phyloP scores from a whole-genome alignment of 2,888 invertebrate species.

The Luffia ferchaultella region DNA sequence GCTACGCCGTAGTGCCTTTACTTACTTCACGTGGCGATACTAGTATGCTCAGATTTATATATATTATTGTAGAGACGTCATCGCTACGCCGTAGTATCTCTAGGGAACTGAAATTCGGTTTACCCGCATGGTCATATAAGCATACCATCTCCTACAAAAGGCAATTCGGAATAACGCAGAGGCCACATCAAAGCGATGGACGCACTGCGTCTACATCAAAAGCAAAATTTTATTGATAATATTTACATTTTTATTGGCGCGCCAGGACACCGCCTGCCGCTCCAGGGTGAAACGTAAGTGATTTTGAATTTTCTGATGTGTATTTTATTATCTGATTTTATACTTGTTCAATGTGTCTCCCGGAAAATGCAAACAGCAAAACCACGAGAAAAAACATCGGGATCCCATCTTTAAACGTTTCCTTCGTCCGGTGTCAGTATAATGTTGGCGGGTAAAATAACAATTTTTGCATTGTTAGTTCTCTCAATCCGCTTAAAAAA shows the following conservation, averaged over 20 bases:
- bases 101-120: slow-evolving; percentile 32
- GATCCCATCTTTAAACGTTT: slow-evolving; percentile 23
- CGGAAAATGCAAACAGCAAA: slow-evolving; percentile 40
- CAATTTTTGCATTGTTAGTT: no score
- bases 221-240: slow-evolving; percentile 58
- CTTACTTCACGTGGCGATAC: no score
- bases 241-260: slow-evolving; percentile 65
- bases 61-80: no score
- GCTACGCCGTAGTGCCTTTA: no score
- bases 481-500: neutral
- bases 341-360: slow-evolving; percentile 54
- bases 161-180: slow-evolving; percentile 37
- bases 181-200: slow-evolving; percentile 48
- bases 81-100: no score
- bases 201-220: slow-evolving; percentile 45
- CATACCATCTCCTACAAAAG: slow-evolving; percentile 21
- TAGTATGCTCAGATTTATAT: no score
- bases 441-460: no score
- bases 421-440: no score
- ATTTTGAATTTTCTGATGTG: slow-evolving; percentile 65
- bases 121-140: slow-evolving; percentile 25
- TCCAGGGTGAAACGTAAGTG: slow-evolving; percentile 59
- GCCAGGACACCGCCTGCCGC: slow-evolving; percentile 53
- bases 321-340: slow-evolving; percentile 64
- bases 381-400: slow-evolving; percentile 25